Base-by-base conservation (phyloP, 2,888 invertebrate genomes). In the Gnatocerus cornutus region DNA sequence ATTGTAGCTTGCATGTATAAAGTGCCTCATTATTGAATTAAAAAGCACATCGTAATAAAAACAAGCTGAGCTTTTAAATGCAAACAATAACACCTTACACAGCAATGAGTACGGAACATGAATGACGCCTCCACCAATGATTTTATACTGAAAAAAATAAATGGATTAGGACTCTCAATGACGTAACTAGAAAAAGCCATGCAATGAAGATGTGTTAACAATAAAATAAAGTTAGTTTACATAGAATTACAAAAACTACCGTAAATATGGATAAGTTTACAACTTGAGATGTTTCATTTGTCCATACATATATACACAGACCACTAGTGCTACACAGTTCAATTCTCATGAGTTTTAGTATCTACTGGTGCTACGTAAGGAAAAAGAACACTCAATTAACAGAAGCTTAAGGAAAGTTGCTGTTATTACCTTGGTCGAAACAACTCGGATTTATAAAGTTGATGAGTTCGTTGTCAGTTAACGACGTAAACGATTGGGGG, bases 371-470 rank as follows among this genome's bases (percentile, higher is more conserved):
- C 67, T 67, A 67, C 50, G 45, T 62, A 43, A 56, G 53, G 52
- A 30, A 59, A 48, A 63, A 63, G 63, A 63, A 63, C 73, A 67
- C 65, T 68, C 66, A 21, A 55, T 68, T 67, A 69, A 69, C 53
- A 52, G 45, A 61, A 68, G 64, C 58, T 55, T 71, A 70, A 55
- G 63, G 69, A 62, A 37, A 70, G 53, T 58, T 66, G 48, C 48
- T 71, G 69, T 63, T 78, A 77, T 84, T 88, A 92, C 91, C 90
- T 88, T 91, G 92, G 86, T 95, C 95, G 84, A 96, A 95, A 84
- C 94, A 93, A 87, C 92, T 93, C 56, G 95, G 93, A 87, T 95
- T 95, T 77, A 96, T 95, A 85, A 94, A 94, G 83, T 92, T 94
- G 77, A 96, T 89, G 76, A 96, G 88, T 86, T 96, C 95, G 84